phyloP scores from a whole-genome alignment of 1,140 invertebrate genomes.

The Sminthurides bifidus region DNA sequence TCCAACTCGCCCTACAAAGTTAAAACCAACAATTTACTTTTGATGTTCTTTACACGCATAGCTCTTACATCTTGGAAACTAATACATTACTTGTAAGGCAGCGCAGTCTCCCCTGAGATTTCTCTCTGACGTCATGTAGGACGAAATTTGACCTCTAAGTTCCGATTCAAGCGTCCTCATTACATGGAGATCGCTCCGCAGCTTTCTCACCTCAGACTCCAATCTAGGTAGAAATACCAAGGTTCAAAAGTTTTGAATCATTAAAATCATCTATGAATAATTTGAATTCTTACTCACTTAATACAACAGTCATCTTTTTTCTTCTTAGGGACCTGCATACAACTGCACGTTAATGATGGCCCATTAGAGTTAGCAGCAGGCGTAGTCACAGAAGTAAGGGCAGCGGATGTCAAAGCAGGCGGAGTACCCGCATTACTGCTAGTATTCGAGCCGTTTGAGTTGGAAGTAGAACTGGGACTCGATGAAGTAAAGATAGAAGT shows the following conservation, averaged over 20 bases:
- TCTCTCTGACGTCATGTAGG: constrained; percentile 53
- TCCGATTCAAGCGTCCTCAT: constrained; percentile 72
- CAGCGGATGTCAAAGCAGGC: background rate
- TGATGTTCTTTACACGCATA: background rate
- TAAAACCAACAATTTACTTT: constrained; percentile 3
- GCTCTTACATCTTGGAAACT: background rate
- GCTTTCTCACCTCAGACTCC: constrained; percentile 59
- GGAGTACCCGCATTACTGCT: background rate
- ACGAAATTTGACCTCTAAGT: constrained; percentile 62
- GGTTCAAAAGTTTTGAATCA: background rate
- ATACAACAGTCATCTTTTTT: constrained; percentile 49
- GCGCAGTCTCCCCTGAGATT: constrained; percentile 59
- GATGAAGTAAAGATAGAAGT: constrained; percentile 11
- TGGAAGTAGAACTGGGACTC: constrained; percentile 5
- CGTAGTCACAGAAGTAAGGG: background rate
- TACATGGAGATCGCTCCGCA: constrained; percentile 63
- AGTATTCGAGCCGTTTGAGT: constrained; percentile 4
- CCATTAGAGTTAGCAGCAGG: background rate
- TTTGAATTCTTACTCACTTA: constrained; percentile 37
- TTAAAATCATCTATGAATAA: constrained; percentile 2
- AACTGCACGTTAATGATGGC: background rate
- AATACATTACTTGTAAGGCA: constrained; percentile 53
- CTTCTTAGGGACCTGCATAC: constrained; percentile 20
- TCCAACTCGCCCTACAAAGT: constrained; percentile 39
- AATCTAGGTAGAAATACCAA: constrained; percentile 38